A percentile compares a stretch with the other conserved stretches of the same genome.
Conservation (phyloP, 1,140 invertebrate genomes). For the Drosophila mauritiana region DNA sequence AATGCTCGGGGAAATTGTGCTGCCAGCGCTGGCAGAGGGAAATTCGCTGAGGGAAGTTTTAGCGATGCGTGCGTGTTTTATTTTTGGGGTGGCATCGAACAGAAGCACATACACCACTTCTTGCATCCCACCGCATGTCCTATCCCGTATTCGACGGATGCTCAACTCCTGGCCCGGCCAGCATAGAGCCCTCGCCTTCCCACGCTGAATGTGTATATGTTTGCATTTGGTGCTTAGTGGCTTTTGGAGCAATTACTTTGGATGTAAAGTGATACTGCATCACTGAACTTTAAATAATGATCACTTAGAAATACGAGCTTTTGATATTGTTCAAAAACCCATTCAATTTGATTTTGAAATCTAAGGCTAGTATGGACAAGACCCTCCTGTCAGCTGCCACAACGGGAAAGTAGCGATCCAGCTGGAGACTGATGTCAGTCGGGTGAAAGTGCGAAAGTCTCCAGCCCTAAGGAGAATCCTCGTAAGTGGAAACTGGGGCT, state of each 20-base stretch:
- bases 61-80: conserved; percentile 40
- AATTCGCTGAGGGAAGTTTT: conserved; percentile 39
- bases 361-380: not conserved
- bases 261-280: not conserved
- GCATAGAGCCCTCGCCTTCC: not conserved
- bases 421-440: conserved; percentile 41
- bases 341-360: too few species aligned
- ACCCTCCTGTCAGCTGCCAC: conserved; percentile 9
- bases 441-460: conserved; percentile 56
- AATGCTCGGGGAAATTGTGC: conserved; percentile 27
- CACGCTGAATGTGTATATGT: not conserved
- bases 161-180: not conserved
- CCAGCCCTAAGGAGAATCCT: conserved; percentile 11
- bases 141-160: not conserved
- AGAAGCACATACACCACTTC: not conserved
- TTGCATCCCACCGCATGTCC: not conserved
- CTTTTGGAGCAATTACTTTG: conserved; percentile 4
- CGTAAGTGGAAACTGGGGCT: conserved; percentile 1
- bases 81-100: conserved; percentile 39
- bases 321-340: too few species aligned
- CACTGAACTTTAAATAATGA: too few species aligned
- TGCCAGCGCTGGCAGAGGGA: conserved; percentile 21
- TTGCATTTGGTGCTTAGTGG: not conserved
- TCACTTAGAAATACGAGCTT: not conserved
- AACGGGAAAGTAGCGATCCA: conserved; percentile 16